Conservation (phyloP, 2,113 vertebrate species). For the Phrynosoma platyrhinos region DNA sequence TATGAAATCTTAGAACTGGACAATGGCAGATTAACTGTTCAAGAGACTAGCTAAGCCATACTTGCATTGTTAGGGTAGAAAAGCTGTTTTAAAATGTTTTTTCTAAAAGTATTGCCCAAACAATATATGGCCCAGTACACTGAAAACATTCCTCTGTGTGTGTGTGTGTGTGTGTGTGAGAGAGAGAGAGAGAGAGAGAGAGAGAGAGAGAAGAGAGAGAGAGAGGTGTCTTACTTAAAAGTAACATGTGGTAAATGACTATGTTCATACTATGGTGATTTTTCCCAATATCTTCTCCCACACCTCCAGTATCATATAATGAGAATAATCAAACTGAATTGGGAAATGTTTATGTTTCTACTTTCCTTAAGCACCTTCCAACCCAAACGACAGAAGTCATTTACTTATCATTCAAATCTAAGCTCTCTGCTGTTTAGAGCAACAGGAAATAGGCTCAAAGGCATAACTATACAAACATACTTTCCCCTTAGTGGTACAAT, state of each 20-base stretch:
- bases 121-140: neutral
- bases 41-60: too few relatives aligned
- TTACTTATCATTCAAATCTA: neutral
- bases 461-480: neutral
- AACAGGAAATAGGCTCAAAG: slow-evolving; percentile 8
- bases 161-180: neutral
- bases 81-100: too few relatives aligned
- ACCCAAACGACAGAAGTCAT: neutral
- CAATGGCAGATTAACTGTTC: too few relatives aligned
- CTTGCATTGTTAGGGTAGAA: too few relatives aligned
- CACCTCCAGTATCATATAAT: neutral
- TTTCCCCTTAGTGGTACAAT: neutral
- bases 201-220: too few relatives aligned
- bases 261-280: neutral
- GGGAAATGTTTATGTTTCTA: neutral
- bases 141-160: neutral
- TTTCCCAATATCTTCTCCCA: neutral
- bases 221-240: too few relatives aligned
- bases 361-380: too few relatives aligned
- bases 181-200: too few relatives aligned
- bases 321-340: neutral
- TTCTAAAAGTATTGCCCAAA: neutral
- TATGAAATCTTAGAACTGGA: too few relatives aligned
- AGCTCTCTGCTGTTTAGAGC: neutral
- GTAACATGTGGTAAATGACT: neutral